phyloP scores from a whole-genome alignment of 1,140 invertebrate species.

The Argopecten irradians region DNA sequence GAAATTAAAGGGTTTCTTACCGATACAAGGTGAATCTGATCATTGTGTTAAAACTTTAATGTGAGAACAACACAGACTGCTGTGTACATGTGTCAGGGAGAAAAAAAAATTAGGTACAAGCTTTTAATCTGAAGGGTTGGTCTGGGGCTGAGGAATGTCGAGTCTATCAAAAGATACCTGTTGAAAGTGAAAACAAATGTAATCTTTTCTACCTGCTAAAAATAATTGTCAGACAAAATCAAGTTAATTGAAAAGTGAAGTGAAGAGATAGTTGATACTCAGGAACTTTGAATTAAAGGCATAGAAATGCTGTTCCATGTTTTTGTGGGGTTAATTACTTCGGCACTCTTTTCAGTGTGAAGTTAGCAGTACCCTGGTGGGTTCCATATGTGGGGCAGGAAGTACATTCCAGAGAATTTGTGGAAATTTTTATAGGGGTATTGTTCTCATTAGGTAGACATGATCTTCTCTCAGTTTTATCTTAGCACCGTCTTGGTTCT shows the following conservation, averaged over 20 bases:
- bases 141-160: background rate
- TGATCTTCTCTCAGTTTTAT: no score
- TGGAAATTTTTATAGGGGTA: no score
- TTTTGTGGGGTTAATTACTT: background rate
- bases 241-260: background rate
- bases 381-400: no score
- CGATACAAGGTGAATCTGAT: background rate
- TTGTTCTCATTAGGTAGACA: no score
- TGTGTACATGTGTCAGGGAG: background rate
- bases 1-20: background rate
- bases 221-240: background rate
- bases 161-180: background rate
- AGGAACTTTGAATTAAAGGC: background rate
- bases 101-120: background rate
- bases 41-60: background rate
- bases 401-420: no score
- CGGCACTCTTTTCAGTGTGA: background rate
- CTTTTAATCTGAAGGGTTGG: background rate
- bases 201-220: background rate
- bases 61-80: slow-evolving; percentile 3
- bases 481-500: no score
- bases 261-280: background rate
- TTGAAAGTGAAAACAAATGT: slow-evolving; percentile 18
- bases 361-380: no score
- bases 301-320: background rate